Evolutionary conservation across 92 coral and sea anemone genomes (phyloP).

Genomic region (Zoanthus solanderi): DNA sequence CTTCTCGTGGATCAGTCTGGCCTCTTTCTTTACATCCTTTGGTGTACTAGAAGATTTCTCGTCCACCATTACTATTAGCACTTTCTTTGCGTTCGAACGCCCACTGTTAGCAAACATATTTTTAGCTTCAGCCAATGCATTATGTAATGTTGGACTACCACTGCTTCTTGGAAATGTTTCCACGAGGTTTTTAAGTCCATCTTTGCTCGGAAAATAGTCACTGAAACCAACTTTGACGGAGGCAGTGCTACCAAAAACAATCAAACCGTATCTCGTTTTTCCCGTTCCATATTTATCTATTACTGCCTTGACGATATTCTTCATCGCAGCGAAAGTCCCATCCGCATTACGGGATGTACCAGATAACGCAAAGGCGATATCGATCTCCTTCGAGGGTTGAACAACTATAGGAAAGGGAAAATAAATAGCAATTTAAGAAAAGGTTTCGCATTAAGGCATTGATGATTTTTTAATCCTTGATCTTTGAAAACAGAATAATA

Average conservation of each 20-base stretch:
- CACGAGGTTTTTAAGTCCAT: conserved; percentile 37
- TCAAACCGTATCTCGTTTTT: conserved; percentile 53
- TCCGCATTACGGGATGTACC: conserved; percentile 27
- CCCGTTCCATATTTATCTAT: conserved; percentile 57
- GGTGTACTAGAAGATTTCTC: conserved; percentile 28
- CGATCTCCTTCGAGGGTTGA: conserved; percentile 17
- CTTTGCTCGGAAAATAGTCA: conserved; percentile 35
- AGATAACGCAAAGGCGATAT: conserved; percentile 27
- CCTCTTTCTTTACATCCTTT: conserved; percentile 32
- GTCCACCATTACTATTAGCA: conserved; percentile 49
- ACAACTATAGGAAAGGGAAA: neutral
- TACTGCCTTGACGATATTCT: conserved; percentile 51
- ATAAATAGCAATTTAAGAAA: neutral
- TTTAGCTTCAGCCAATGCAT: conserved; percentile 58
- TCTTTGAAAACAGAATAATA: no score
- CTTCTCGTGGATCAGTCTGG: conserved; percentile 47
- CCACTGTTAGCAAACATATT: conserved; percentile 43
- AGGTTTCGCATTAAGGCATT: no score
- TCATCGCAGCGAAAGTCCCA: conserved; percentile 47
- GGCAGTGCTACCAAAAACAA: conserved; percentile 52
- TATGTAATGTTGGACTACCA: conserved; percentile 41
- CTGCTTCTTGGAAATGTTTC: conserved; percentile 47
- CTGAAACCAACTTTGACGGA: conserved; percentile 31
- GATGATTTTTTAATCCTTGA: no score
- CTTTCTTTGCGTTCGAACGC: conserved; percentile 50